phyloP scores from a whole-genome alignment of 2,888 invertebrate genomes.

The Melolontha melolontha region DNA sequence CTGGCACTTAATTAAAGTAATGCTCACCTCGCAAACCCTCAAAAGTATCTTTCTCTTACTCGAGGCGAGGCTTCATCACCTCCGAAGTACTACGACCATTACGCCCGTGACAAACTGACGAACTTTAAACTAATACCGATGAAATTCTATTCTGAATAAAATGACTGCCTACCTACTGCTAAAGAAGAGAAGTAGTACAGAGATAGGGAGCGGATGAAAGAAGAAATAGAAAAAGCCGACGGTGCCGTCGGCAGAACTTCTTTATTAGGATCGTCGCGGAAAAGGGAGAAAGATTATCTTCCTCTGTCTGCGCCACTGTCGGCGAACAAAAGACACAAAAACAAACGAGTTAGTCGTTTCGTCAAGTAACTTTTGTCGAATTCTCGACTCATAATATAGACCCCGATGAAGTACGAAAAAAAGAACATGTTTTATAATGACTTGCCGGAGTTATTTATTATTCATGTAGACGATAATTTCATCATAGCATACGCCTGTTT shows the following conservation, averaged over 20 bases:
- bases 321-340: slow-evolving; percentile 3
- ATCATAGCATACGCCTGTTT: too few relatives aligned
- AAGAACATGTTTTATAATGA: slow-evolving; percentile 5
- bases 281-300: slow-evolving; percentile 14
- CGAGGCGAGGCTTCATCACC: not conserved
- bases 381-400: slow-evolving; percentile 22
- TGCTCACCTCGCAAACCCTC: slow-evolving; percentile 56
- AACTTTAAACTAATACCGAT: slow-evolving; percentile 55
- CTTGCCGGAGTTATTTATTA: not conserved
- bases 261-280: slow-evolving; percentile 30
- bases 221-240: slow-evolving; percentile 27
- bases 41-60: slow-evolving; percentile 16
- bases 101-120: slow-evolving; percentile 51
- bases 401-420: not conserved
- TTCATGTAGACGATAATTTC: too few relatives aligned
- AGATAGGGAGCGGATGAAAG: slow-evolving; percentile 1
- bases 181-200: too few relatives aligned
- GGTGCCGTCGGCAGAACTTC: slow-evolving; percentile 25
- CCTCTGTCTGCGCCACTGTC: slow-evolving; percentile 4
- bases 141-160: slow-evolving; percentile 55
- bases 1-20: slow-evolving; percentile 63
- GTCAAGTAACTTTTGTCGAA: slow-evolving; percentile 23
- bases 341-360: slow-evolving; percentile 28
- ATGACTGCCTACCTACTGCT: slow-evolving; percentile 44
- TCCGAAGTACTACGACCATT: slow-evolving; percentile 35